phyloP scores from a whole-genome alignment of 2,113 vertebrate genomes.

The Tichodroma muraria region DNA sequence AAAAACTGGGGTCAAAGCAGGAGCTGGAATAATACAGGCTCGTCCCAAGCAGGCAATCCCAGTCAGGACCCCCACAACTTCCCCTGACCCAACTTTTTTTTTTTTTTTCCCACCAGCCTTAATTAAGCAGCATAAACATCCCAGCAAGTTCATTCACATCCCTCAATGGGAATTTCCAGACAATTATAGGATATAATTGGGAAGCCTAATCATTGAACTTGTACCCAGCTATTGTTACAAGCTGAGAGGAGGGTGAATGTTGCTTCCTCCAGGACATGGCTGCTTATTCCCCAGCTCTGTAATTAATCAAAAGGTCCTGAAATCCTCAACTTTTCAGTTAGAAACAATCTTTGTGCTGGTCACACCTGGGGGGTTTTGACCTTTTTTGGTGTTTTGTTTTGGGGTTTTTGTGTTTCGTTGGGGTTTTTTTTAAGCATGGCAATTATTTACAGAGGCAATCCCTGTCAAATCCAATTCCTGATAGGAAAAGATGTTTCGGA shows the following conservation, averaged over 20 bases:
- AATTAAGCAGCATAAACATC: slow-evolving; percentile 21
- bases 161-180: slow-evolving; percentile 66
- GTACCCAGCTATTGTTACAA: slow-evolving; percentile 46
- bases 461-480: neutral
- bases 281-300: neutral
- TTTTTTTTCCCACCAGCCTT: neutral
- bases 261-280: slow-evolving; percentile 18
- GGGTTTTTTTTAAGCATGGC: neutral
- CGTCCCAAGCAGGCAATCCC: neutral
- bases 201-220: slow-evolving; percentile 68
- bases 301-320: neutral
- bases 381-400: neutral
- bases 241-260: neutral
- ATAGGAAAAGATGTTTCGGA: neutral
- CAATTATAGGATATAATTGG: slow-evolving; percentile 82
- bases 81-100: neutral
- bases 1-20: neutral
- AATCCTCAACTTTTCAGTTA: neutral
- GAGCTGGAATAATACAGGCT: neutral
- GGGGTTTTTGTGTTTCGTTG: neutral
- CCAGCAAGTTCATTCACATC: slow-evolving; percentile 42
- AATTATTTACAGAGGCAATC: neutral
- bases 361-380: neutral
- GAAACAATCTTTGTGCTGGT: neutral
- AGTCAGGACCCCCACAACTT: neutral